Conservation (phyloP, 2,797 vertebrate species). For the Lutra lutra region DNA sequence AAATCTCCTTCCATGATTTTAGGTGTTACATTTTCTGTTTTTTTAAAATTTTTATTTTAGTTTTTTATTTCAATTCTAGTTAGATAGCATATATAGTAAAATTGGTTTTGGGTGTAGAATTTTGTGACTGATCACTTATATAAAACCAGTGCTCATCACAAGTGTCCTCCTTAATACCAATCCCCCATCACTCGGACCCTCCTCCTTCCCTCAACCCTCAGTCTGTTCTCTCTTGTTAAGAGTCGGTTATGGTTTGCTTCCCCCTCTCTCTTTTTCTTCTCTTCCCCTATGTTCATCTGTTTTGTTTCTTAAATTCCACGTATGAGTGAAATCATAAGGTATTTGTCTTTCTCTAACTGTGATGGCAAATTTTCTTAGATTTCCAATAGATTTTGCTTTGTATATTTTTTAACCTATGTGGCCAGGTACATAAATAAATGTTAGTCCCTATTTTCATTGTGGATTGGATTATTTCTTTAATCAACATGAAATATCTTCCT, state of each 20-base stretch:
- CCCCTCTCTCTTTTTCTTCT: background rate
- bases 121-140: background rate
- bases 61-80: background rate
- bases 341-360: background rate
- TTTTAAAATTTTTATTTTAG: background rate
- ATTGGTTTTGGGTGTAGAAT: background rate
- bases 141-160: background rate
- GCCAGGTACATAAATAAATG: background rate
- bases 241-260: background rate
- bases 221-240: background rate
- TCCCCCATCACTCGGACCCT: background rate
- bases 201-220: background rate
- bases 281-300: background rate
- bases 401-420: background rate
- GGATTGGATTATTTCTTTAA: background rate
- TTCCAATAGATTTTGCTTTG: background rate
- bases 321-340: background rate
- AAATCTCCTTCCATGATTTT: background rate
- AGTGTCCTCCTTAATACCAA: background rate
- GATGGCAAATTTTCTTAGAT: background rate
- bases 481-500: background rate
- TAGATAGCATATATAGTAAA: background rate
- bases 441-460: background rate
- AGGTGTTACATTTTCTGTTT: background rate
- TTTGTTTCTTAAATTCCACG: background rate